These are phyloP conservation scores for Entomobrya multifasciata DNA, from an alignment of 2,888 invertebrate species.

Conservation along the genomic window DNA sequence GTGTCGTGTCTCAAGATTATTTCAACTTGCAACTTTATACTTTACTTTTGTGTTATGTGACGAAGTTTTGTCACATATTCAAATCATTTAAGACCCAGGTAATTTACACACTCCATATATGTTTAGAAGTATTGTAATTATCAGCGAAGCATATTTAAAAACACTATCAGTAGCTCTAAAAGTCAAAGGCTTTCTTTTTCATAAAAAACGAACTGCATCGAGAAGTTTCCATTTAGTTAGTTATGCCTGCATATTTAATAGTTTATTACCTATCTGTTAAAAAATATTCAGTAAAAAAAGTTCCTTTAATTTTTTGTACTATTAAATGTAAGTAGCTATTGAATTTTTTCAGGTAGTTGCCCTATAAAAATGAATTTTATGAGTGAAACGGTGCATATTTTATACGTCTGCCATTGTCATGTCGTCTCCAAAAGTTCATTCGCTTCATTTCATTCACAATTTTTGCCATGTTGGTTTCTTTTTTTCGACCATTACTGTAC, in stretches of 20 bases:
- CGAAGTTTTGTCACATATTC: slow-evolving; percentile 3
- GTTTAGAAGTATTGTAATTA: too few species aligned
- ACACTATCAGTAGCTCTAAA: too few species aligned
- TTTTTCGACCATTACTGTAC: neutral
- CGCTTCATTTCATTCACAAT: neutral
- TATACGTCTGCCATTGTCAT: slow-evolving; percentile 15
- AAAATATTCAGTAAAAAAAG: too few species aligned
- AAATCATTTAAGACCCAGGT: too few species aligned
- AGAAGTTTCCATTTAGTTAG: too few species aligned
- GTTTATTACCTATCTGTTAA: too few species aligned
- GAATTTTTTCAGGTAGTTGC: neutral
- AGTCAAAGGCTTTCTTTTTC: too few species aligned
- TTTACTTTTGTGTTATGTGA: too few species aligned
- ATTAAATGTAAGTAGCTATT: neutral
- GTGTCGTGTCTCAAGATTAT: too few species aligned
- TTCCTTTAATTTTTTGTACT: neutral
- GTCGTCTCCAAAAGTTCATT: slow-evolving; percentile 7
- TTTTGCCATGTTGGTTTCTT: neutral
- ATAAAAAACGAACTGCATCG: too few species aligned
- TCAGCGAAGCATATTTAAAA: neutral
- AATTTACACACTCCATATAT: too few species aligned
- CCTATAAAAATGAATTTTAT: slow-evolving; percentile 19
- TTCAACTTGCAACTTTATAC: neutral
- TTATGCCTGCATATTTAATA: too few species aligned
- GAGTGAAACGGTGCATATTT: slow-evolving; percentile 39